Base-by-base conservation (phyloP, 2,888 invertebrate genomes). In the Nesidiocoris tenuis region DNA sequence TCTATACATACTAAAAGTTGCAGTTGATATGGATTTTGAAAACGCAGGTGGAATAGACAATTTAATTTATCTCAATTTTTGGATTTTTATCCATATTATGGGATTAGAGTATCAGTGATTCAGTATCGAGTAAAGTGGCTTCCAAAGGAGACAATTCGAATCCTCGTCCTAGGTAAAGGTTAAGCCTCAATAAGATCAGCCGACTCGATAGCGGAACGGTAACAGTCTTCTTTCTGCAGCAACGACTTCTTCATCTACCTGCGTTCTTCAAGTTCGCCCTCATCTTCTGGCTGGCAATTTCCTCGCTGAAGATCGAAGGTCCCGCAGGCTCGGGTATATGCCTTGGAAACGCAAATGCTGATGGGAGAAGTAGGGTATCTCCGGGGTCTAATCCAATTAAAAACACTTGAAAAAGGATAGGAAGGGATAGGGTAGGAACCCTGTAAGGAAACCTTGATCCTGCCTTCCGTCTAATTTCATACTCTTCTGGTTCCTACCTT, bases 341-440 rank as follows among this genome's bases (percentile, higher is more conserved):
- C 70, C 59, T 70, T 70, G 70, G 39, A 39, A 39, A 39, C 39
- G 39, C 39, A 3, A 70, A 39, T 67, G 39, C 65, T 19, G 19
- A 21, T 16, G 7, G 65, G 19, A 17, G 39, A 55, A 59, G 23
- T 70, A 59, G 39, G 39, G 39, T 39, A 7, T 12, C 70, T 59
- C 70, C 16, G 5, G 70, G 70, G 70, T 24, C 70, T 70, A 70
- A 70, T 70, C 70, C 70, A 70, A 70, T 70, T 70, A 70, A 70
- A 70, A 70, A 70, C 70, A 70, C 70, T 70, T 70, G 70, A 70
- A 70, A 57, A 70, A 70, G 18, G 59, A 12, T 63, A 18, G 39
- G 54, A 39, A 39, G 25, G 24, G 24, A 16, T 19, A 25, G 22
- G 19, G 2, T 39, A 18, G 21, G 55, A 12, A n/a, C 22, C 70